Evolutionary conservation across 23 tunicate species (phyloP).

Genomic region (Ciona savignyi): DNA sequence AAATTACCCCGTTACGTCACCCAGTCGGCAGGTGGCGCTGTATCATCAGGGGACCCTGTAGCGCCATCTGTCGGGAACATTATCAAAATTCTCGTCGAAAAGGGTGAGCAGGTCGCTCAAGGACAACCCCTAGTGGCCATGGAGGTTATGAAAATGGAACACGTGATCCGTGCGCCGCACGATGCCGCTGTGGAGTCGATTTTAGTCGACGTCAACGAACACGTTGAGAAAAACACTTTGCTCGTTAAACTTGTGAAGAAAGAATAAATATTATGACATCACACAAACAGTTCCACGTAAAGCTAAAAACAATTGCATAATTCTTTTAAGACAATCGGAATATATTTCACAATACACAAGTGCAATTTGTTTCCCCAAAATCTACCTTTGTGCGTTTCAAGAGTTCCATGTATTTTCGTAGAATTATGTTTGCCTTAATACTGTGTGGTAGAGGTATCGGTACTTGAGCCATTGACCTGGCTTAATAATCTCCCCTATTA

Average conservation of each 20-base stretch:
- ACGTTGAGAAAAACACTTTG: conserved; percentile 61
- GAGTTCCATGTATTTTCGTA: too few species aligned
- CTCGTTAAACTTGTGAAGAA: conserved; percentile 32
- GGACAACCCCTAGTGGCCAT: conserved; percentile 89
- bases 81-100: conserved; percentile 60
- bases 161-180: conserved; percentile 88
- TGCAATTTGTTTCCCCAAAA: too few species aligned
- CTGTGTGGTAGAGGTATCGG: too few species aligned
- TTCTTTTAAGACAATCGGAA: too few species aligned
- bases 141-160: conserved; percentile 99
- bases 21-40: conserved; percentile 4
- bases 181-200: conserved; percentile 93
- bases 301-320: too few species aligned
- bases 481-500: too few species aligned
- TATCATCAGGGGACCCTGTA: conserved; percentile 33
- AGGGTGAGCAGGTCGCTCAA: conserved; percentile 78
- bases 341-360: too few species aligned
- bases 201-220: conserved; percentile 48
- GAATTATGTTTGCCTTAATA: too few species aligned
- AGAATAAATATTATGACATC: background rate
- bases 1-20: conserved; percentile 34
- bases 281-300: too few species aligned
- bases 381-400: too few species aligned
- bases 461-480: too few species aligned
- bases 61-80: conserved; percentile 96